phyloP scores from a whole-genome alignment of 53 echinoderm and acorn worm genomes.

The Apostichopus leukothele region DNA sequence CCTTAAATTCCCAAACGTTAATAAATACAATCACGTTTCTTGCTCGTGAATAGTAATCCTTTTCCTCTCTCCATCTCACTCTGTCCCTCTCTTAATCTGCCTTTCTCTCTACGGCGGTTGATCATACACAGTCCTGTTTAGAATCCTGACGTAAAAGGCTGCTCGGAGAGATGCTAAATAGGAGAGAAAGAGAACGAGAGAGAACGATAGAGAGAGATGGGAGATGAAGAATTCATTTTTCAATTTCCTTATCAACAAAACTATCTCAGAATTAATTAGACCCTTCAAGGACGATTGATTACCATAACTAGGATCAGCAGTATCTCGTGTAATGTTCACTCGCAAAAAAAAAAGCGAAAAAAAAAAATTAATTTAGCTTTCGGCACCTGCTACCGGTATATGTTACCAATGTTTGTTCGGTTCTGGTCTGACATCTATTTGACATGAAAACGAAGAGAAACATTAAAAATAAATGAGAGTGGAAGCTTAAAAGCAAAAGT shows the following conservation, averaged over 20 bases:
- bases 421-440: no score
- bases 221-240: not conserved
- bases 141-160: not conserved
- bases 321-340: not conserved
- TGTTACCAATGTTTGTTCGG: not conserved
- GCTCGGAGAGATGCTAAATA: not conserved
- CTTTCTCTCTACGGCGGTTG: no score
- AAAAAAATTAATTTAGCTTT: not conserved
- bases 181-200: not conserved
- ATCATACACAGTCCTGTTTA: no score
- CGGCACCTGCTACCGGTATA: not conserved
- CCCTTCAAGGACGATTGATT: constrained; percentile 3
- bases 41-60: no score
- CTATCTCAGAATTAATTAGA: constrained; percentile 14
- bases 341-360: no score
- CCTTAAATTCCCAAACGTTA: no score
- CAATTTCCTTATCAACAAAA: constrained; percentile 4
- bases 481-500: no score
- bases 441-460: no score
- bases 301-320: not conserved
- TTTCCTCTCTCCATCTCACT: no score
- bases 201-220: not conserved
- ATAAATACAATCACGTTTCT: no score
- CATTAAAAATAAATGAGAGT: no score
- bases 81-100: no score